These are phyloP conservation scores for Phrixothrix hirtus DNA, from an alignment of 2,888 invertebrate species.

Conservation along the genomic window DNA sequence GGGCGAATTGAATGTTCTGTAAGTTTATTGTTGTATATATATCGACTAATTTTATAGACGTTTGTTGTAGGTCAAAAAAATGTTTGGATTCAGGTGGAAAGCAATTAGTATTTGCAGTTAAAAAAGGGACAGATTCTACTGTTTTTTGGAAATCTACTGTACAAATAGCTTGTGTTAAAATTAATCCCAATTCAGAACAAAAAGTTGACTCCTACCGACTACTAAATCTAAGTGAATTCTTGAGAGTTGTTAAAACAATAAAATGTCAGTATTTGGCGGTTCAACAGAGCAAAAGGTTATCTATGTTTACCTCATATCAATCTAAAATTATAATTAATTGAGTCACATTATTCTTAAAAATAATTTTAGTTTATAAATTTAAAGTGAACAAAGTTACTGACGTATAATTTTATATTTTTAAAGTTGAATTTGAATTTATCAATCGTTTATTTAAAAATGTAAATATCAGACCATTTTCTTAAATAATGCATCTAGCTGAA, in stretches of 20 bases:
- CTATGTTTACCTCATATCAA: neutral
- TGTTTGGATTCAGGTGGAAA: slow-evolving; percentile 66
- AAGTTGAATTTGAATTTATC: no score
- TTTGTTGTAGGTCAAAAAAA: slow-evolving; percentile 59
- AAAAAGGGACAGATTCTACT: slow-evolving; percentile 66
- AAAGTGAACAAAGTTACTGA: no score
- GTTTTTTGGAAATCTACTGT: slow-evolving; percentile 72
- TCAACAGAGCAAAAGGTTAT: slow-evolving; percentile 46
- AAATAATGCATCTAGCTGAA: no score
- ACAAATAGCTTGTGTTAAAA: slow-evolving; percentile 66
- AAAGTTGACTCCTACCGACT: slow-evolving; percentile 63
- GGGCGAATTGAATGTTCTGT: slow-evolving; percentile 66
- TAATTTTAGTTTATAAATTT: no score
- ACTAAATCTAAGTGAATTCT: slow-evolving; percentile 66
- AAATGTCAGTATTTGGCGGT: slow-evolving; percentile 56
- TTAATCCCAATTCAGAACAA: slow-evolving; percentile 56
- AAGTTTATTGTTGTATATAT: slow-evolving; percentile 44
- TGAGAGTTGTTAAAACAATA: slow-evolving; percentile 63
- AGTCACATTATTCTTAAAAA: neutral
- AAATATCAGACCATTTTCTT: no score
- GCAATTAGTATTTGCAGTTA: slow-evolving; percentile 67
- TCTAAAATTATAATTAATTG: neutral
- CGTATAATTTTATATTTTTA: no score
- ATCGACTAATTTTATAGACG: slow-evolving; percentile 11
- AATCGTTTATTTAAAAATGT: no score